Base-by-base conservation (phyloP, 2,888 invertebrate genomes). In the Lepidochrysops patricia region DNA sequence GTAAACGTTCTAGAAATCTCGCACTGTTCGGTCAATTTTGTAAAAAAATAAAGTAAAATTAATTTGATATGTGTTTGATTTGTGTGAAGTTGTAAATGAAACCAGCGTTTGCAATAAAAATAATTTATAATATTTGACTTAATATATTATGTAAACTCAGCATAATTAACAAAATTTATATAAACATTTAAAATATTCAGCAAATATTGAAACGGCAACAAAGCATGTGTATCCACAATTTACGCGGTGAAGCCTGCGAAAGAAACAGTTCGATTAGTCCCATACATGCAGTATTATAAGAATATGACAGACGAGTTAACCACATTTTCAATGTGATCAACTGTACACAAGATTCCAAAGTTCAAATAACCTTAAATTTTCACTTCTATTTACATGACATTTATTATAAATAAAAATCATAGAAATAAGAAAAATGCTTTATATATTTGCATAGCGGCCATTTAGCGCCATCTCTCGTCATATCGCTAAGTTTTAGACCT, bases 11-110 rank as follows among this genome's bases (percentile, higher is more conserved):
- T 89, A 88, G 88, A 88, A 89, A 89, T 89, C 88, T 89, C 89
- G 89, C 89, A 89, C 89, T 89, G 88, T 89, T 89, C 89, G 89
- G 89, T 89, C 89, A 89, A 89, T 88, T 89, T 89, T 89, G 85
- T 87, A 86, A 86, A 85, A 83, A 87, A 87, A 84, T 81, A 82
- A 88, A 87, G 79, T 84, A 83, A 86, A 82, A 80, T 86, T 87
- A 82, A 86, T 84, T 87, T 85, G 75, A 80, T 35, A 71, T 69
- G 58, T 73, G 77, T 72, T 78, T 84, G 81, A 70, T 72, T 77
- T 80, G 69, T 61, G 57, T 56, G 54, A 43, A 9, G 4, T 7
- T 43, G 27, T 49, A 71, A 81, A 75, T 76, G 62, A 81, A 84
- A 84, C 75, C 68, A 74, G 69, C 57, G 62, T 70, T 62, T 80